phyloP scores from a whole-genome alignment of 2,797 vertebrate genomes.

The Babyrousa celebensis region DNA sequence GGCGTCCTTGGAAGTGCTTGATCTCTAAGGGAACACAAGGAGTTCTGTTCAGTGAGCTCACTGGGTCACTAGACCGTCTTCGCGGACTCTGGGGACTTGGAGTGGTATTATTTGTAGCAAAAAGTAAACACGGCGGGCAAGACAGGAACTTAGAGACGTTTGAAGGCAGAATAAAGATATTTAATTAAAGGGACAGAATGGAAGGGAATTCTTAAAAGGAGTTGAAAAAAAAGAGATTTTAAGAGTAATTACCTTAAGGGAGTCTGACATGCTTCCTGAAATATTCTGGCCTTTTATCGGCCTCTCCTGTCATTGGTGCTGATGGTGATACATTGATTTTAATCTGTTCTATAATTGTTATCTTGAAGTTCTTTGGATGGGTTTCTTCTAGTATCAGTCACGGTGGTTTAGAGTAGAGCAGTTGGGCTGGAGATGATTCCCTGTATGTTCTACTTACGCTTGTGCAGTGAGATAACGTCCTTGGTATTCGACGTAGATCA shows the following conservation, averaged over 20 bases:
- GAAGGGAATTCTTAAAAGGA: constrained; percentile 2
- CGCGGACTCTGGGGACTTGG: not conserved
- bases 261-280: not conserved
- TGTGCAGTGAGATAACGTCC: not conserved
- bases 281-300: not conserved
- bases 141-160: not conserved
- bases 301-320: not conserved
- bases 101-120: not conserved
- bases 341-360: not conserved
- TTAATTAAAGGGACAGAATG: constrained; percentile 41
- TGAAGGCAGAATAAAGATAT: not conserved
- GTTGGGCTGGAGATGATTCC: not conserved
- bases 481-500: not conserved
- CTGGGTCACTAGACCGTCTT: not conserved
- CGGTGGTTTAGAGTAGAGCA: not conserved
- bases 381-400: constrained; percentile 46
- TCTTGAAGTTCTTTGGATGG: not conserved
- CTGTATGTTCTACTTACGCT: not conserved
- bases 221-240: not conserved
- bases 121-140: not conserved
- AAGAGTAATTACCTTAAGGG: not conserved
- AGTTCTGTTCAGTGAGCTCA: not conserved
- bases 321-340: not conserved
- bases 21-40: not conserved
- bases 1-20: constrained; percentile 19